Conservation (phyloP, 2,888 invertebrate genomes). For the Dynastes maya region DNA sequence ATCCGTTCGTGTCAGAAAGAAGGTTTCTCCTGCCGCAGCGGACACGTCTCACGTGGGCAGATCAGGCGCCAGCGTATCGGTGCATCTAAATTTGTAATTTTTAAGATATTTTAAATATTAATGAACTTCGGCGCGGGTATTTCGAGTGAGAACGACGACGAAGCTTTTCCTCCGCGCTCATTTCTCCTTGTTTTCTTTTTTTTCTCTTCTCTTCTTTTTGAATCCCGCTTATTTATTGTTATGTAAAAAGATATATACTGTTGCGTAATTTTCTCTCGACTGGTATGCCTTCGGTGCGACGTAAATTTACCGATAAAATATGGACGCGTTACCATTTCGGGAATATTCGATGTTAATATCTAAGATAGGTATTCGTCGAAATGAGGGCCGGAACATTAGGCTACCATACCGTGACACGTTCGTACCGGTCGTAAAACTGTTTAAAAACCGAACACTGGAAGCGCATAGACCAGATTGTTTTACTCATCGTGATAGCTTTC, state of each 20-base stretch:
- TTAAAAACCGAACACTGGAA: slow-evolving; percentile 41
- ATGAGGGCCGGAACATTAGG: slow-evolving; percentile 33
- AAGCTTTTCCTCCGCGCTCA: too few relatives aligned
- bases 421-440: slow-evolving; percentile 35
- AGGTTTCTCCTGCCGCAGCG: slow-evolving; percentile 43
- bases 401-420: slow-evolving; percentile 39
- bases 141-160: slow-evolving; percentile 8
- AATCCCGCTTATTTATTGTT: slow-evolving; percentile 40
- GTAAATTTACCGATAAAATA: slow-evolving; percentile 46
- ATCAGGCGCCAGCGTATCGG: slow-evolving; percentile 50
- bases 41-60: slow-evolving; percentile 45
- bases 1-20: not conserved
- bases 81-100: slow-evolving; percentile 49
- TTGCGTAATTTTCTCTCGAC: slow-evolving; percentile 44
- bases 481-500: slow-evolving; percentile 28
- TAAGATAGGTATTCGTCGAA: slow-evolving; percentile 38
- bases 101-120: slow-evolving; percentile 48
- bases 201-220: not conserved
- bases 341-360: slow-evolving; percentile 46
- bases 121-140: slow-evolving; percentile 40
- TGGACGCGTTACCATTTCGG: slow-evolving; percentile 45
- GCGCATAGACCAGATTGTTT: slow-evolving; percentile 32
- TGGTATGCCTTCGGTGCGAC: slow-evolving; percentile 40
- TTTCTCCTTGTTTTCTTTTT: slow-evolving; percentile 12
- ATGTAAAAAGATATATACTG: slow-evolving; percentile 38